These are phyloP conservation scores for Pseudomyrmex concolor DNA, from an alignment of 1,140 invertebrate species.

Conservation along the genomic window DNA sequence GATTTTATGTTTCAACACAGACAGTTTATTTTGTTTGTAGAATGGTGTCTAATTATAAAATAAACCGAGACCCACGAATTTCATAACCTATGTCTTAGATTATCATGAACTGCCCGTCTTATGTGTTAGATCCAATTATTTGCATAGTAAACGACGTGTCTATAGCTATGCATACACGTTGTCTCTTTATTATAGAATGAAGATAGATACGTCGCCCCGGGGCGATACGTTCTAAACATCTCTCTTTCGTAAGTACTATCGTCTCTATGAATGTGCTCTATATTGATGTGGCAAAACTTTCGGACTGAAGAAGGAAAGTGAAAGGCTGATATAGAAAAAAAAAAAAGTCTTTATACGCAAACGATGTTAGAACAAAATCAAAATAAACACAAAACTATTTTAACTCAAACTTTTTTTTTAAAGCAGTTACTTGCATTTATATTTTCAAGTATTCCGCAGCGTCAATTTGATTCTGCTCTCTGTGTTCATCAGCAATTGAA, in stretches of 20 bases:
- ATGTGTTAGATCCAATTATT: slow-evolving; percentile 17
- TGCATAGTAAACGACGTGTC: background rate
- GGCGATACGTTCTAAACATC: slow-evolving; percentile 50
- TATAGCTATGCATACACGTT: background rate
- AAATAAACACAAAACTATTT: background rate
- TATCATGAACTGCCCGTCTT: background rate
- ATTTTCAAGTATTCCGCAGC: background rate
- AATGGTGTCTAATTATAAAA: too few species aligned
- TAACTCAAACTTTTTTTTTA: background rate
- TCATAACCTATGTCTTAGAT: background rate
- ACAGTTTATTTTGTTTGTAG: slow-evolving; percentile 1
- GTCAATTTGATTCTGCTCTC: background rate
- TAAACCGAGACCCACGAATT: background rate
- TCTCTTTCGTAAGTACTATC: slow-evolving; percentile 55
- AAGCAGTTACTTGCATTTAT: background rate
- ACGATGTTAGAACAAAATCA: background rate
- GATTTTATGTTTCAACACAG: background rate
- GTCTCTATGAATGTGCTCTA: slow-evolving; percentile 40
- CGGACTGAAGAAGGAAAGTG: slow-evolving; percentile 14
- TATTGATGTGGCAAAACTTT: slow-evolving; percentile 28
- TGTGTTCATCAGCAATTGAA: slow-evolving; percentile 1
- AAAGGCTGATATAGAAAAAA: slow-evolving; percentile 17
- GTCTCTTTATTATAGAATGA: slow-evolving; percentile 39
- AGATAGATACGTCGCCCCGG: slow-evolving; percentile 26
- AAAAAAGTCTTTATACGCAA: background rate